Percentiles rank a stretch among this genome's conserved stretches.
Evolutionary conservation across 2,888 invertebrate genomes (phyloP).

Genomic region (Aethes cnicana): DNA sequence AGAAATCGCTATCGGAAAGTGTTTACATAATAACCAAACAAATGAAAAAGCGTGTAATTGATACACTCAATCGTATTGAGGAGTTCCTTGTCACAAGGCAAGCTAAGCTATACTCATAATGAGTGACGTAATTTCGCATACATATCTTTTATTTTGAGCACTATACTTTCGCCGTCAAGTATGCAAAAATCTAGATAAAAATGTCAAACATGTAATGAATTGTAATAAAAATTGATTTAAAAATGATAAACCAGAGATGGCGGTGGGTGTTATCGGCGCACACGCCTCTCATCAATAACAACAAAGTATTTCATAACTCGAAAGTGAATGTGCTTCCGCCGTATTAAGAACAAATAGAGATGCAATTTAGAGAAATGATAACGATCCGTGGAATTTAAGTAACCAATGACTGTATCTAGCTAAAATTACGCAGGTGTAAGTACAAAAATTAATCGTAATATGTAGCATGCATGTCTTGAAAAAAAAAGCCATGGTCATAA

Average conservation of each 20-base stretch:
- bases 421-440: too few relatives aligned
- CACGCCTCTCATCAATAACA: constrained; percentile 48
- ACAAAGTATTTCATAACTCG: constrained; percentile 48
- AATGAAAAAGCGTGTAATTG: too few relatives aligned
- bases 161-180: constrained; percentile 19
- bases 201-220: constrained; percentile 39
- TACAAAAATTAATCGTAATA: background rate
- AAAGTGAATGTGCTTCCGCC: constrained; percentile 42
- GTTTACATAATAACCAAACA: too few relatives aligned
- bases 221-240: constrained; percentile 32
- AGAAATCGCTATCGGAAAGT: too few relatives aligned
- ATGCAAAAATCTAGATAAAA: constrained; percentile 37
- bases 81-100: constrained; percentile 1
- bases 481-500: background rate
- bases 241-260: constrained; percentile 31
- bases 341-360: constrained; percentile 23
- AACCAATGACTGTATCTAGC: too few relatives aligned
- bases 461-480: too few relatives aligned
- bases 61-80: too few relatives aligned
- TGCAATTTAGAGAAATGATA: constrained; percentile 6
- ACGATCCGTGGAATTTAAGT: constrained; percentile 6
- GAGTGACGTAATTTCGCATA: too few relatives aligned
- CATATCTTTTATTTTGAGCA: too few relatives aligned
- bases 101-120: too few relatives aligned
- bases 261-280: constrained; percentile 51